Evolutionary conservation across 2,888 invertebrate species (phyloP), one percentile per base, ranked within the genome.

Genomic region (Colostygia pectinataria): DNA sequence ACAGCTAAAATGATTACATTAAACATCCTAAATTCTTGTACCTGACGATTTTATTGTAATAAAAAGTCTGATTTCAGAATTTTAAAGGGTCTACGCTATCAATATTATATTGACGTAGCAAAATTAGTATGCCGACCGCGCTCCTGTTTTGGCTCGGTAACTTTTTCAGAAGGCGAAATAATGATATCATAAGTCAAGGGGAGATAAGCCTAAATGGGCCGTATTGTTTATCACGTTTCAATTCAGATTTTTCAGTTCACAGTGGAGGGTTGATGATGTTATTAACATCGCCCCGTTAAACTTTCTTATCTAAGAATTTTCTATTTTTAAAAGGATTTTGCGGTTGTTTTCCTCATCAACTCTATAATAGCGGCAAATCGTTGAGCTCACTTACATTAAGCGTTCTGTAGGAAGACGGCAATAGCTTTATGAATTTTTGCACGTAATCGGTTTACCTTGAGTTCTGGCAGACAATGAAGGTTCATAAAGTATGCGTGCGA

Each of bases 1-100:
- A 85, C 80, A 84, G 80, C 83, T 83, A 83, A 83, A 85, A 80
- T 87, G 85, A 87, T 84, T 82, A 80, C 79, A 86, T 81, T 84
- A 82, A 79, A 78, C 78, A 80, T 74, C 74, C 76, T n/a, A 77
- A 83, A 83, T 79, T 71, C 68, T 72, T 69, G 71, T 71, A 74
- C 76, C 71, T 81, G 75, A n/a, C n/a, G n/a, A n/a, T 80, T 81
- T 80, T 75, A 76, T 80, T 81, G 31, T n/a, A 72, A n/a, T 70
- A 74, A 71, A 77, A 81, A 80, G 77, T 80, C 80, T 77, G 66
- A 62, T 65, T 67, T 71, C 72, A 59, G 65, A 76, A 76, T 75
- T 74, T 74, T 70, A 65, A 61, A 62, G 71, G 64, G 67, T 65
- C 68, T 54, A 63, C 62, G 68, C 63, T 80, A 80, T 74, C 78